Conservation (phyloP, 2,113 vertebrate species). For the Nesoenas mayeri region DNA sequence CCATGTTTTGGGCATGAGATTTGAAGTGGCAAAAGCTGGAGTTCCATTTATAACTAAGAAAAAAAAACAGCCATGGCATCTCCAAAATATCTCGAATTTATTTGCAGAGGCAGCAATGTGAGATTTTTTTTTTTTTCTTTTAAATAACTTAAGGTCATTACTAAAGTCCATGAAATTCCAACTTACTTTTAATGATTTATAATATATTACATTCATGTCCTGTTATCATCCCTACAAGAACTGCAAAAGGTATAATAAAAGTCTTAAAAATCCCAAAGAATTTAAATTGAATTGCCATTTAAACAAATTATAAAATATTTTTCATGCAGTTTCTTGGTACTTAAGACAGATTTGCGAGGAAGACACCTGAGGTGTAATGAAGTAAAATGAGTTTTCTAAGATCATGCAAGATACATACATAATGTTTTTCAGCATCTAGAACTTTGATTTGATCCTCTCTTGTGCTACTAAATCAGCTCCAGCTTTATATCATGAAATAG, state of each 20-base stretch:
- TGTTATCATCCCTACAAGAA: background rate
- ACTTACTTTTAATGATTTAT: background rate
- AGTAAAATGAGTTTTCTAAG: background rate
- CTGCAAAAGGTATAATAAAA: background rate
- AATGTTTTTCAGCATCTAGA: background rate
- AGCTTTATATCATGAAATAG: background rate
- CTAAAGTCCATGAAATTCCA: background rate
- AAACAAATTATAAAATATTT: background rate
- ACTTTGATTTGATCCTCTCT: background rate
- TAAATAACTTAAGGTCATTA: background rate
- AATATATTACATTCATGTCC: rapidly evolving
- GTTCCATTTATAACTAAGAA: background rate
- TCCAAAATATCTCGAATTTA: background rate
- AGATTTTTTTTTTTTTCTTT: background rate
- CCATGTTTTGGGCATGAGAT: background rate
- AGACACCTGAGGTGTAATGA: background rate
- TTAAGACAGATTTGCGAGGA: background rate
- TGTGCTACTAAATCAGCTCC: background rate
- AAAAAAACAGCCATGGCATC: background rate
- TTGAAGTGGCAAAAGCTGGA: background rate
- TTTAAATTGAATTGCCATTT: background rate
- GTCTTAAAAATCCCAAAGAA: background rate
- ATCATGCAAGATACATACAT: background rate
- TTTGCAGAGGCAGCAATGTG: background rate
- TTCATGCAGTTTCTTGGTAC: background rate